phyloP scores from a whole-genome alignment of 2,797 vertebrate species.

The Halcyon leucocephala region DNA sequence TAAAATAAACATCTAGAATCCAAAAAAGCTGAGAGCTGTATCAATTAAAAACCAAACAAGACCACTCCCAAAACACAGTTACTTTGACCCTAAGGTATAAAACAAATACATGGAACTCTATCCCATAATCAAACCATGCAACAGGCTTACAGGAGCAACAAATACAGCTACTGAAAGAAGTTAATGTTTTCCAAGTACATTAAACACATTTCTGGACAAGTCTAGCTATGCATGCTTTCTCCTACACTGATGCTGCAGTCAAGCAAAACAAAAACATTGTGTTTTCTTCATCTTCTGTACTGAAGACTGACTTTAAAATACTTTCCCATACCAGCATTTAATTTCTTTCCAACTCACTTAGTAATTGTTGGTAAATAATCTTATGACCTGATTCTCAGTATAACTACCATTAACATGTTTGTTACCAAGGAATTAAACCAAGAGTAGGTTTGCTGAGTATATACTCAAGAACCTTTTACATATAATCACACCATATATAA shows the following conservation, averaged over 20 bases:
- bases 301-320: neutral
- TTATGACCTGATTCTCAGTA: neutral
- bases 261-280: slow-evolving; percentile 36
- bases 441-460: neutral
- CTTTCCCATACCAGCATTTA: neutral
- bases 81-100: neutral
- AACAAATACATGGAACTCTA: neutral
- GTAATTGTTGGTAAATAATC: neutral
- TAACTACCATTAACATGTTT: neutral
- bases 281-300: neutral
- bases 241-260: neutral
- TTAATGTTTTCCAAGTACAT: slow-evolving; percentile 50
- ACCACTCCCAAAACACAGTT: neutral
- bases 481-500: neutral
- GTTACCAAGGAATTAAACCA: neutral
- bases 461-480: neutral
- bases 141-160: neutral
- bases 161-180: neutral
- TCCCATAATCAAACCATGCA: neutral
- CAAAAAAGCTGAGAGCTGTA: neutral
- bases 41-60: neutral
- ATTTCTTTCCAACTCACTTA: neutral
- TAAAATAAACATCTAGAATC: neutral
- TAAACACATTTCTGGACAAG: slow-evolving; percentile 22
- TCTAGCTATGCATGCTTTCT: slow-evolving; percentile 26